A percentile compares a stretch with the other conserved stretches of the same genome.
phyloP scores from a whole-genome alignment of 2,113 vertebrate species.

The Indicator maculatus region DNA sequence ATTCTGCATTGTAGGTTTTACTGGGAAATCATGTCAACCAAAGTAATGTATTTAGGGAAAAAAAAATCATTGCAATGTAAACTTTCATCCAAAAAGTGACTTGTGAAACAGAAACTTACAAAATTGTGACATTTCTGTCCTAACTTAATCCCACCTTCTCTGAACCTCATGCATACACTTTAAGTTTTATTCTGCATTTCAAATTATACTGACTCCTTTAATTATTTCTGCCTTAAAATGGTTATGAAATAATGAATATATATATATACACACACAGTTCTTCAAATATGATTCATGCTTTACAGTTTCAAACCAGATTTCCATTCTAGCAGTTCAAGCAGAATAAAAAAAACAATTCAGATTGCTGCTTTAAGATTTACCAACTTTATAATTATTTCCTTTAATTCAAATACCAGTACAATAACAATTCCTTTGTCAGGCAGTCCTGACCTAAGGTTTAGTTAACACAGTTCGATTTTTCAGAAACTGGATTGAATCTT shows the following conservation, averaged over 20 bases:
- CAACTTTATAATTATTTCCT: not conserved
- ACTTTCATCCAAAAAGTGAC: not conserved
- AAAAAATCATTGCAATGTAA: fast-evolving
- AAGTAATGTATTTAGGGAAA: not conserved
- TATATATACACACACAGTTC: not conserved
- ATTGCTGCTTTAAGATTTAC: not conserved
- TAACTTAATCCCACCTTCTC: not conserved
- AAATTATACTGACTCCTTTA: not conserved
- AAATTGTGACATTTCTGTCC: not conserved
- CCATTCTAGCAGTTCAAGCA: not conserved
- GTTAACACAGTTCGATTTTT: not conserved
- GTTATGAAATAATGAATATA: not conserved
- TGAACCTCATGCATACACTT: not conserved
- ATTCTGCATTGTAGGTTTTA: not conserved
- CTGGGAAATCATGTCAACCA: not conserved
- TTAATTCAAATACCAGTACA: constrained; percentile 30
- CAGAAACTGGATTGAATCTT: constrained; percentile 16
- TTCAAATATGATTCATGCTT: not conserved
- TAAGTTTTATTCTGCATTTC: not conserved
- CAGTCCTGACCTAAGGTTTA: not conserved
- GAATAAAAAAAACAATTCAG: not conserved
- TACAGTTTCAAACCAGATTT: not conserved
- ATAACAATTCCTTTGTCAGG: not conserved
- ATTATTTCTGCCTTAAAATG: not conserved
- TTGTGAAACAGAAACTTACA: not conserved